These are phyloP conservation scores for Blennius ocellaris DNA, from an alignment of 2,113 vertebrate species.

Conservation along the genomic window DNA sequence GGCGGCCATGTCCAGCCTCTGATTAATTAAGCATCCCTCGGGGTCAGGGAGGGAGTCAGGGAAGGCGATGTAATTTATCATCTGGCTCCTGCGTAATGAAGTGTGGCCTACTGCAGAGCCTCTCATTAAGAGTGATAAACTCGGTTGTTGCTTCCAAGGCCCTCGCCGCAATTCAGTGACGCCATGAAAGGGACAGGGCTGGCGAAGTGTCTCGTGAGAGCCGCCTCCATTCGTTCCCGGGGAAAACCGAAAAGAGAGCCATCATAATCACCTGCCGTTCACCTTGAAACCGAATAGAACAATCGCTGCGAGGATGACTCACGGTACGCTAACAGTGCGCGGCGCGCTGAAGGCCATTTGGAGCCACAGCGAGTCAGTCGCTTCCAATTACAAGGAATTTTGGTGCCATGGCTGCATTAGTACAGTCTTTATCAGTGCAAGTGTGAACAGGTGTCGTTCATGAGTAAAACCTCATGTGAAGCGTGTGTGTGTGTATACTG, in stretches of 20 bases:
- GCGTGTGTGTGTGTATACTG: too few species aligned
- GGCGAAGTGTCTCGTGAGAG: slow-evolving; percentile 5
- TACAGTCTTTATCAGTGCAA: too few species aligned
- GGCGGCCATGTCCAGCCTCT: slow-evolving; percentile 65
- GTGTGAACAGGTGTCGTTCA: too few species aligned
- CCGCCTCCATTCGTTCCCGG: slow-evolving; percentile 6
- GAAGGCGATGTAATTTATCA: slow-evolving; percentile 72
- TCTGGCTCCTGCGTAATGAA: slow-evolving; percentile 72
- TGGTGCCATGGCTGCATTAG: too few species aligned
- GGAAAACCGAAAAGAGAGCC: slow-evolving; percentile 1
- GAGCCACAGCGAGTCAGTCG: too few species aligned
- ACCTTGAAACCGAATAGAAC: slow-evolving; percentile 28
- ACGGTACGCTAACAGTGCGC: not conserved
- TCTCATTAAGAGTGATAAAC: slow-evolving; percentile 82
- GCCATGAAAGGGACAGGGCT: slow-evolving; percentile 18
- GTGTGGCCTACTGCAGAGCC: slow-evolving; percentile 69
- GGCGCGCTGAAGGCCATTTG: too few species aligned
- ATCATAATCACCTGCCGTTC: slow-evolving; percentile 1
- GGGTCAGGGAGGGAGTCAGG: slow-evolving; percentile 71
- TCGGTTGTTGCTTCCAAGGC: slow-evolving; percentile 51
- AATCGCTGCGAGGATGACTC: slow-evolving; percentile 22
- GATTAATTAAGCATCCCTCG: slow-evolving; percentile 78
- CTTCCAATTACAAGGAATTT: too few species aligned
- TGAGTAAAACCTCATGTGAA: too few species aligned
- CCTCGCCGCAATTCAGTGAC: slow-evolving; percentile 39